Base-by-base conservation (phyloP, 2,113 vertebrate genomes). In the Oreotrochilus melanogaster region DNA sequence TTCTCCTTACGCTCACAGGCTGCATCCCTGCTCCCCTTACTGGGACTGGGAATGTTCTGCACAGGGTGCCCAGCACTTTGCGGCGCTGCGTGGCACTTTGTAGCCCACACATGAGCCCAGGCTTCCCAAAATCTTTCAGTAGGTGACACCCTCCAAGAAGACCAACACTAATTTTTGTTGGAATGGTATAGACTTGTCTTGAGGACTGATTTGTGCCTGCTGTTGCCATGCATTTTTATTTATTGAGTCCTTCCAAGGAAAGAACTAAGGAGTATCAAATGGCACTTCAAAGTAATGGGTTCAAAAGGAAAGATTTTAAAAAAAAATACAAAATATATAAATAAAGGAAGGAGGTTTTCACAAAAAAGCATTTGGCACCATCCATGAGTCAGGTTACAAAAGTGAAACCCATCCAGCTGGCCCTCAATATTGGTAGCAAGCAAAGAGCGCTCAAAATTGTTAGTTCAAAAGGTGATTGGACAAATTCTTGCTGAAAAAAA, bases 1-100 rank as follows among this genome's bases (percentile, higher is more conserved):
- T 30, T 88, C 24, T 35, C 71, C 3, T 0, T 28, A 24, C 0
- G 0, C 13, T 69, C 19, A 28, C 22, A 35, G 58, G 33, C 33
- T 88, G n/a, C 23, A 47, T 23, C 27, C 22, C 60, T 24, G 56
- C 42, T 39, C 45, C 4, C 0, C 21, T 1, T 14, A 19, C 14
- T 3, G 18, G 12, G 11, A 35, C 35, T 6, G 18, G 37, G 21
- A 69, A 35, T 2, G 0, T 27, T 1, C 3, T 3, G 11, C 7
- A 28, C 27, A 7, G 16, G 21, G 28, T 54, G 51, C 21, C 27
- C 35, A 18, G 22, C 0, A 0, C 2, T 14, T 33, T 9, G 31
- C 8, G 31, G 21, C 19, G 28, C 27, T 8, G 2, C 8, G 8
- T 14, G 33, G 35, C 3, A 30, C 18, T 14, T 25, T 9, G 35